These are phyloP conservation scores for Cantharis rustica DNA, from an alignment of 2,888 invertebrate genomes.

Conservation along the genomic window DNA sequence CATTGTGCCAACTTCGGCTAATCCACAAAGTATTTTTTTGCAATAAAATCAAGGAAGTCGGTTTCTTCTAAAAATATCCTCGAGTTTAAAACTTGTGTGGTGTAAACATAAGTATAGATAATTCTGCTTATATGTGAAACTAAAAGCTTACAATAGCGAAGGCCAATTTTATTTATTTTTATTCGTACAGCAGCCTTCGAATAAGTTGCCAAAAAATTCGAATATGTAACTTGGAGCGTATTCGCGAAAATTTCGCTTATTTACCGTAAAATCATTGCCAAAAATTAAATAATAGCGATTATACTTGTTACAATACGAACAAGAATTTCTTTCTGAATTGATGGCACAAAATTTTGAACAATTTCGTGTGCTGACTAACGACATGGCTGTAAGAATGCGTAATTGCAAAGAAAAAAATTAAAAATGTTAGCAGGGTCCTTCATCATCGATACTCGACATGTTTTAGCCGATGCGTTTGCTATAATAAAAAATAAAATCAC, in stretches of 20 bases:
- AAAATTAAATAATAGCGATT: constrained; percentile 27
- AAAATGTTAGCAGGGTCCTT: background rate
- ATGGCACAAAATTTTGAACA: background rate
- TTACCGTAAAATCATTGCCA: constrained; percentile 27
- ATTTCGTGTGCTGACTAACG: background rate
- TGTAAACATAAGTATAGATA: background rate
- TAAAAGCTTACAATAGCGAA: background rate
- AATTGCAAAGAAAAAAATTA: background rate
- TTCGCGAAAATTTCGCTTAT: constrained; percentile 29
- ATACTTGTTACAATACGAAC: background rate
- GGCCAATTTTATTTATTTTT: constrained; percentile 31
- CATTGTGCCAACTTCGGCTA: background rate
- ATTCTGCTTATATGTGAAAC: background rate
- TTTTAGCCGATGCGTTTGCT: background rate
- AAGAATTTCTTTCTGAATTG: background rate
- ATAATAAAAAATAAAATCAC: background rate
- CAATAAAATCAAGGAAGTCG: background rate
- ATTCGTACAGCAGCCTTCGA: constrained; percentile 30
- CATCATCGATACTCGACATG: background rate
- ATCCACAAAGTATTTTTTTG: background rate
- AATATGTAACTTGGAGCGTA: constrained; percentile 36
- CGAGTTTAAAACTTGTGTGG: background rate
- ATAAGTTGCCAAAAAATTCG: constrained; percentile 33
- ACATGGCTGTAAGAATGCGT: background rate
- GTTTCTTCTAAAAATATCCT: background rate